These are phyloP conservation scores for Thymelicus acteon DNA, from an alignment of 2,888 invertebrate species.

Conservation along the genomic window DNA sequence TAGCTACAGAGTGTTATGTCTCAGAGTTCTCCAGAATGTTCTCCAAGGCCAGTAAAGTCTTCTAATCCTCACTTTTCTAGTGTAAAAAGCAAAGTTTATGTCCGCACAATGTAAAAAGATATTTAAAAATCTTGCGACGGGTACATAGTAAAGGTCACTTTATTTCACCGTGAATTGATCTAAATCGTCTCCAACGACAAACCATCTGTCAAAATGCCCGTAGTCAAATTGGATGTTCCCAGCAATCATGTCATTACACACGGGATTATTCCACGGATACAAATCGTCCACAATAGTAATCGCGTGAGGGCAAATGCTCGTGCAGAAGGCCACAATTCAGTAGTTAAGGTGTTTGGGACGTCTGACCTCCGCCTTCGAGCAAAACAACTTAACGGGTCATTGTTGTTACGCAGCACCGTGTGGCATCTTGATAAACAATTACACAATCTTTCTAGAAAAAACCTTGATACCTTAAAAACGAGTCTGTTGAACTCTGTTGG, in stretches of 20 bases:
- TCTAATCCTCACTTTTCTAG: no score
- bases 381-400: slow-evolving; percentile 19
- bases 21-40: no score
- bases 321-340: slow-evolving; percentile 10
- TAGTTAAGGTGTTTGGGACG: slow-evolving; percentile 12
- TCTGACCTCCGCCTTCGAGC: slow-evolving; percentile 19
- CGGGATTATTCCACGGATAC: slow-evolving; percentile 23
- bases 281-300: slow-evolving; percentile 11
- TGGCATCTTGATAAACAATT: not conserved
- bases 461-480: not conserved
- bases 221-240: not conserved
- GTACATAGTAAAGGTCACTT: not conserved
- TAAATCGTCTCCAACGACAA: not conserved
- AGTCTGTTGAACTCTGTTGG: no score
- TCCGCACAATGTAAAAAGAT: no score
- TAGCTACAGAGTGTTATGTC: no score
- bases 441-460: not conserved
- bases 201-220: not conserved
- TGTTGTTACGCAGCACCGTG: slow-evolving; percentile 6
- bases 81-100: no score
- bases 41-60: no score
- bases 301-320: not conserved
- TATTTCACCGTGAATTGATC: not conserved
- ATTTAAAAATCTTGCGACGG: no score
- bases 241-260: not conserved